Evolutionary conservation across 2,888 invertebrate species (phyloP).

Genomic region (Ophonus ardosiacus): DNA sequence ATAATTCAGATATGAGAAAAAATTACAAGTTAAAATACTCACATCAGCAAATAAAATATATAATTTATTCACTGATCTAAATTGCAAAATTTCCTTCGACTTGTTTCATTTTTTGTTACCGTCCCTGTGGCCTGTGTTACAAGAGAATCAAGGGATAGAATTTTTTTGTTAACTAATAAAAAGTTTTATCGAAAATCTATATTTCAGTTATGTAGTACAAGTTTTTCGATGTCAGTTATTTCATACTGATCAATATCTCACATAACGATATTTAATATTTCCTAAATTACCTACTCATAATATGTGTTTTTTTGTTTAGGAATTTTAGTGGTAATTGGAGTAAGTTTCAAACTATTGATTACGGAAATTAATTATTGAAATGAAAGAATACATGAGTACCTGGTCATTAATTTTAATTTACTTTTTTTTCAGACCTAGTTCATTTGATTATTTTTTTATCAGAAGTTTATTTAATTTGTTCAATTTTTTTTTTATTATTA

Average conservation of each 20-base stretch:
- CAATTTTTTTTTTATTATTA: too few species aligned
- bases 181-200: not conserved
- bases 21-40: not conserved
- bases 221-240: not conserved
- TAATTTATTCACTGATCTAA: not conserved
- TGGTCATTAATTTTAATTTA: not conserved
- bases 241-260: not conserved
- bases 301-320: not conserved
- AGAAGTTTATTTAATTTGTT: too few species aligned
- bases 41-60: not conserved
- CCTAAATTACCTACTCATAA: not conserved
- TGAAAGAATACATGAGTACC: not conserved
- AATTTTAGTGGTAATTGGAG: not conserved
- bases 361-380: not conserved
- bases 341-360: not conserved
- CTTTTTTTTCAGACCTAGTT: not conserved
- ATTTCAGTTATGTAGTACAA: not conserved
- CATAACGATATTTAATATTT: not conserved
- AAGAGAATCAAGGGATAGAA: not conserved
- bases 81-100: not conserved
- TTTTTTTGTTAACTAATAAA: not conserved
- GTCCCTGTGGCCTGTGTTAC: not conserved
- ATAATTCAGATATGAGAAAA: too few species aligned
- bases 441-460: not conserved
- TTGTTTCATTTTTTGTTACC: not conserved